A percentile compares a stretch with the other conserved stretches of the same genome.
Conservation (phyloP, 2,113 vertebrate species). For the Bostrychus sinensis region DNA sequence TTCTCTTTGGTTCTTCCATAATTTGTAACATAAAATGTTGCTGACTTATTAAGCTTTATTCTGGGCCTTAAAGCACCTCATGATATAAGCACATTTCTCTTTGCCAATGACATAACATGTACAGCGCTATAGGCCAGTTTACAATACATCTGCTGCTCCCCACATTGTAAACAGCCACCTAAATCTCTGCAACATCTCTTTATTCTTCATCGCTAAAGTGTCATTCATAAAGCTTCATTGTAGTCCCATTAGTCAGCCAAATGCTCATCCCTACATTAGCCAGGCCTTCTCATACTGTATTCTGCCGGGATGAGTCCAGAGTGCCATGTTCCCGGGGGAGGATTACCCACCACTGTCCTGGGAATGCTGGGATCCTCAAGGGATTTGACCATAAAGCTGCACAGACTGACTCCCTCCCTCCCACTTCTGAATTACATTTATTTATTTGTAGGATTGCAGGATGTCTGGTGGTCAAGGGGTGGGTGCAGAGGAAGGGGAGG, state of each 20-base stretch:
- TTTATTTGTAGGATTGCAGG: constrained; percentile 40
- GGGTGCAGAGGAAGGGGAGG: not conserved
- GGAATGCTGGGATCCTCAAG: constrained; percentile 41
- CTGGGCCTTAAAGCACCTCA: not conserved
- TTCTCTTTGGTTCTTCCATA: too few species aligned
- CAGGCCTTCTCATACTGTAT: constrained; percentile 33
- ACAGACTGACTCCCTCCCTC: constrained; percentile 60
- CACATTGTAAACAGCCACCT: constrained; percentile 20
- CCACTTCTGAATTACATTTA: constrained; percentile 31
- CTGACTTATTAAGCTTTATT: not conserved
- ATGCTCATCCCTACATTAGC: constrained; percentile 34
- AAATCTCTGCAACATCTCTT: constrained; percentile 27
- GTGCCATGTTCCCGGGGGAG: too few species aligned
- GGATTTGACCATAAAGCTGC: constrained; percentile 67
- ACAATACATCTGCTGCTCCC: constrained; percentile 29
- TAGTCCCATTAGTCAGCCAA: constrained; percentile 57
- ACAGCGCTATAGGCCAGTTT: not conserved
- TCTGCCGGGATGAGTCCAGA: constrained; percentile 25
- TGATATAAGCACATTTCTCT: not conserved
- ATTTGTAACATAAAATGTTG: too few species aligned
- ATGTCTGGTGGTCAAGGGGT: constrained; percentile 16
- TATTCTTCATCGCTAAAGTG: constrained; percentile 25
- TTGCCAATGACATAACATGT: constrained; percentile 13
- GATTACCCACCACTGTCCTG: constrained; percentile 52
- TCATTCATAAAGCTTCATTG: constrained; percentile 37